phyloP scores from a whole-genome alignment of 2,888 invertebrate genomes.

The Brachypalpus laphriformis region DNA sequence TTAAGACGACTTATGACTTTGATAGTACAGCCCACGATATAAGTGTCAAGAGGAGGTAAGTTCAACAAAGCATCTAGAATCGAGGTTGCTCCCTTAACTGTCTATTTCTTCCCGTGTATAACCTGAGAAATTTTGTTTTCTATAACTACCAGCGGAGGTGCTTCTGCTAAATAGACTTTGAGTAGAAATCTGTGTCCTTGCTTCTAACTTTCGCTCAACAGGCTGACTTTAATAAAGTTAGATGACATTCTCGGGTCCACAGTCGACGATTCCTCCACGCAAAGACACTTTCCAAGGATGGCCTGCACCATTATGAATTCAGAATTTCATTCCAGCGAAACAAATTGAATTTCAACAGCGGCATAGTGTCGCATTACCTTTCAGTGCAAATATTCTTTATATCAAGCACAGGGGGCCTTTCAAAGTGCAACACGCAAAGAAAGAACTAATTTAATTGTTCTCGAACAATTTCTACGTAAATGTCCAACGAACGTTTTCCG shows the following conservation, averaged over 20 bases:
- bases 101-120: conserved; percentile 36
- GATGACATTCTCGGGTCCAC: not conserved
- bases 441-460: conserved; percentile 60
- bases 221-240: conserved; percentile 16
- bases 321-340: conserved; percentile 53
- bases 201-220: conserved; percentile 27
- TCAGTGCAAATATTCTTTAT: conserved; percentile 46
- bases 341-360: conserved; percentile 59
- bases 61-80: no score
- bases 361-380: conserved; percentile 24
- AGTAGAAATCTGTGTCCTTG: not conserved
- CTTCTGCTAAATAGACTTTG: not conserved
- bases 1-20: no score
- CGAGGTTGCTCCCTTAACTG: no score
- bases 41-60: no score
- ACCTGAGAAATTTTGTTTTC: conserved; percentile 8
- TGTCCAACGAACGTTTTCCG: conserved; percentile 39
- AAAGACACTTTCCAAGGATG: not conserved
- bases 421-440: conserved; percentile 32
- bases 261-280: not conserved
- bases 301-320: conserved; percentile 40
- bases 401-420: not conserved
- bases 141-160: conserved; percentile 11
- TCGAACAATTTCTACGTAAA: conserved; percentile 8
- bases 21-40: no score